Conservation (phyloP, 1,140 invertebrate genomes). For the Mylabris phalerata region DNA sequence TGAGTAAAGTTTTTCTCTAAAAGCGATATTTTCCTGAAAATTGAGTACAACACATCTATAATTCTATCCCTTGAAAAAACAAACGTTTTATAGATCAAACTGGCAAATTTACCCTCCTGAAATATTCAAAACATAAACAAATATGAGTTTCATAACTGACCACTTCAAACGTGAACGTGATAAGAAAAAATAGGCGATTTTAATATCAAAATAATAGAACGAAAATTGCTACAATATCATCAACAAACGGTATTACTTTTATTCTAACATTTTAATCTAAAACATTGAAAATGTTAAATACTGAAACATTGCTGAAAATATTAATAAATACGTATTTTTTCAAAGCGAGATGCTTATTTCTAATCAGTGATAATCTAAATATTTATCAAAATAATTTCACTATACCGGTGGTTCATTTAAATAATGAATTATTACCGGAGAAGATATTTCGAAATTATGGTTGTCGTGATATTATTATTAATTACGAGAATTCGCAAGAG, state of each 20-base stretch:
- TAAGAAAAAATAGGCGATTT: too few relatives aligned
- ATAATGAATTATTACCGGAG: conserved; percentile 1
- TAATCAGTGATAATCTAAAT: conserved; percentile 7
- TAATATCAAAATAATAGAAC: too few relatives aligned
- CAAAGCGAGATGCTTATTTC: conserved; percentile 8
- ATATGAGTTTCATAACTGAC: too few relatives aligned
- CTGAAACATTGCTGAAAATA: neutral
- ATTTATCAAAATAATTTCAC: conserved; percentile 3
- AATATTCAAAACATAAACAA: too few relatives aligned
- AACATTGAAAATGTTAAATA: neutral
- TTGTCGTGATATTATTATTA: conserved; percentile 19
- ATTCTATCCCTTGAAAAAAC: too few relatives aligned
- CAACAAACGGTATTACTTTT: neutral
- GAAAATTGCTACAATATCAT: too few relatives aligned
- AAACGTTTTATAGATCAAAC: too few relatives aligned
- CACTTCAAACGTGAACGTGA: too few relatives aligned
- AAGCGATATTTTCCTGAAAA: too few relatives aligned
- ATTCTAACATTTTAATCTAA: neutral
- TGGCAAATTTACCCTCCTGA: too few relatives aligned
- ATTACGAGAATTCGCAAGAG: conserved; percentile 3
- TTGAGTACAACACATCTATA: too few relatives aligned
- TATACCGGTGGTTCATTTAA: conserved; percentile 3
- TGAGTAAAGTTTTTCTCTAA: too few relatives aligned
- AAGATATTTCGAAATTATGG: conserved; percentile 12
- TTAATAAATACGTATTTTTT: conserved; percentile 19